A percentile compares a stretch with the other conserved stretches of the same genome.
Evolutionary conservation across 2,113 vertebrate genomes (phyloP).

Genomic region (Panthera leo): DNA sequence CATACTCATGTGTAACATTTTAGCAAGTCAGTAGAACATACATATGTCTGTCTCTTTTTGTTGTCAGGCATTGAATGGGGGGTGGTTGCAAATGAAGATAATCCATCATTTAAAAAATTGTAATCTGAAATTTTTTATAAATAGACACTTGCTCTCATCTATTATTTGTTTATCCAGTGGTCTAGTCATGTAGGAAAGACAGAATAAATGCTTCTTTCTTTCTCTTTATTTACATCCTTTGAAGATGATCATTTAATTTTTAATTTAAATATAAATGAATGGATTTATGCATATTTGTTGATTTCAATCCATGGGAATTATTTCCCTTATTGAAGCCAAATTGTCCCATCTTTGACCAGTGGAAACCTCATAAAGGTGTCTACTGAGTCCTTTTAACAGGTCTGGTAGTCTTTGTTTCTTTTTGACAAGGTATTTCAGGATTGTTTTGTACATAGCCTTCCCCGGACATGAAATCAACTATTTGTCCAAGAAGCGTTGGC

Average conservation of each 20-base stretch:
- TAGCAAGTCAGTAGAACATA: not conserved
- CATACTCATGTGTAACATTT: not conserved
- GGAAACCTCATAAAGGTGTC: not conserved
- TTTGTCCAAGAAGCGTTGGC: not conserved
- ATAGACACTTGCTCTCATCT: not conserved
- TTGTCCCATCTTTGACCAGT: not conserved
- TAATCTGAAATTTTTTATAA: not conserved
- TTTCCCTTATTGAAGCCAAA: not conserved
- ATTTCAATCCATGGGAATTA: not conserved
- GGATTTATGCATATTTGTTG: not conserved
- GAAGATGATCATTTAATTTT: not conserved
- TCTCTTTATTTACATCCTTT: not conserved
- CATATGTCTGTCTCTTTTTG: slow-evolving; percentile 5
- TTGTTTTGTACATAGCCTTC: not conserved
- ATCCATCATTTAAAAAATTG: not conserved
- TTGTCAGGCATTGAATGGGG: not conserved
- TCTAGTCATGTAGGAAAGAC: not conserved
- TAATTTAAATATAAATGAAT: not conserved
- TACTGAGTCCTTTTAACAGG: not conserved
- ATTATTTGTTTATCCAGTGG: not conserved
- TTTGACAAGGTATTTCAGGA: not conserved
- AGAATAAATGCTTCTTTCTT: not conserved
- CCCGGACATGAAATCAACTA: not conserved
- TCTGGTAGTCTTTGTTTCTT: not conserved
- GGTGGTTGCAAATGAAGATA: not conserved